Evolutionary conservation across 2,888 invertebrate species (phyloP), one percentile per base, ranked within the genome.

Genomic region (Carpatolechia fugitivella): DNA sequence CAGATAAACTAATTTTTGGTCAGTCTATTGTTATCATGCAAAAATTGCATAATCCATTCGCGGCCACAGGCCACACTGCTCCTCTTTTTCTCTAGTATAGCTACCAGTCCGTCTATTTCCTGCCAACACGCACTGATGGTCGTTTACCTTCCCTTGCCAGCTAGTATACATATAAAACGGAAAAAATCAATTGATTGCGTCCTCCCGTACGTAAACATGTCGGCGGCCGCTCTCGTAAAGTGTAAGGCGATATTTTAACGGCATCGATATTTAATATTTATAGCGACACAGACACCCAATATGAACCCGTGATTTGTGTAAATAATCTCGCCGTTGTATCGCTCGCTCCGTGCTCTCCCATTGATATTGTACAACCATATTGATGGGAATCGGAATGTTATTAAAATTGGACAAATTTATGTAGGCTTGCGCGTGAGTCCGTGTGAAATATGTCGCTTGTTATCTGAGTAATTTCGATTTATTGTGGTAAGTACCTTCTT

Each of bases 201-300:
- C 74, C 80, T 71, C 74, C 73, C 74, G 76, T 79, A 75, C 88
- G 89, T 90, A 89, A 90, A 89, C 72, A 85, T 88, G 89, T 87
- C 87, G 70, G 70, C 72, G 64, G 57, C 61, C 81, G 88, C 79
- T 80, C 89, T 89, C 90, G 79, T 90, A 90, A 90, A 90, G 69
- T 88, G 90, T 90, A 90, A 90, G 82, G 64, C 80, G 90, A 90
- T 90, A 90, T 87, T 88, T 88, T 87, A 88, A 86, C 82, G 75
- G 79, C 83, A 72, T 81, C 86, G 87, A 90, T 90, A 90, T 90
- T 90, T 86, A 88, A 89, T 89, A 90, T 90, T 90, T 90, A 90
- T 90, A 80, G 81, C 78, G 84, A 82, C 80, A 81, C 82, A 72
- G 83, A 86, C 88, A 88, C 85, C 84, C 86, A 86, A 88, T 88